Evolutionary conservation across 2,797 vertebrate species (phyloP).

Genomic region (Sebastes vulpes): DNA sequence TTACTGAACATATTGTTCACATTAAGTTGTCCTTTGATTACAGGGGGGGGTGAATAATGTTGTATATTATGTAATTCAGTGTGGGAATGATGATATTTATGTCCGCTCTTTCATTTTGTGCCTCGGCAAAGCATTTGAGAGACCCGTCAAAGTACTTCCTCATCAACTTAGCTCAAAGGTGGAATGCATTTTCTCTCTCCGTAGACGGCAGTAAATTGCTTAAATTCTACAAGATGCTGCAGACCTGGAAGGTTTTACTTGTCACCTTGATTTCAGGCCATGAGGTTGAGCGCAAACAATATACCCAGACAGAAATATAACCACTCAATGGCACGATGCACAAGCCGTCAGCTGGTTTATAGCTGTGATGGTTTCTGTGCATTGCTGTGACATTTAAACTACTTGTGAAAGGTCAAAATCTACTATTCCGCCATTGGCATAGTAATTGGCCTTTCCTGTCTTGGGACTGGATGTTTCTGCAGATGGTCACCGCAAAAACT

Average conservation of each 20-base stretch:
- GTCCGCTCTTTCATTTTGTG: slow-evolving; percentile 61
- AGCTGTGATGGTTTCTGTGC: slow-evolving; percentile 44
- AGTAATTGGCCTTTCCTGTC: slow-evolving; percentile 31
- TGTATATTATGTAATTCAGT: slow-evolving; percentile 75
- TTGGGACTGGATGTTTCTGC: slow-evolving; percentile 14
- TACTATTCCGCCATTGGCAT: slow-evolving; percentile 22
- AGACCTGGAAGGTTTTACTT: slow-evolving; percentile 27
- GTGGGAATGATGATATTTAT: slow-evolving; percentile 72
- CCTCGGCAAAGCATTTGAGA: slow-evolving; percentile 44
- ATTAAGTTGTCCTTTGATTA: slow-evolving; percentile 74
- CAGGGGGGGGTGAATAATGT: slow-evolving; percentile 45
- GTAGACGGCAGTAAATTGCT: slow-evolving; percentile 30
- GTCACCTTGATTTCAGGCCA: slow-evolving; percentile 46
- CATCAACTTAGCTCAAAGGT: slow-evolving; percentile 30
- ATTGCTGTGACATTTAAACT: slow-evolving; percentile 67
- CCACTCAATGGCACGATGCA: slow-evolving; percentile 16
- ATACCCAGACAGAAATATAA: slow-evolving; percentile 25
- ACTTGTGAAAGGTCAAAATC: slow-evolving; percentile 64
- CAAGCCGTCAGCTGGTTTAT: slow-evolving; percentile 36
- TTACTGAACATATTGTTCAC: slow-evolving; percentile 85
- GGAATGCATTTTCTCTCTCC: slow-evolving; percentile 3
- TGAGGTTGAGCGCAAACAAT: slow-evolving; percentile 36
- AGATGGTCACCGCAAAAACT: slow-evolving; percentile 5
- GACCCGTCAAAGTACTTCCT: slow-evolving; percentile 55
- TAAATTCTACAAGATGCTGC: slow-evolving; percentile 37